phyloP scores from a whole-genome alignment of 1,140 invertebrate genomes.

The Linepithema humile region DNA sequence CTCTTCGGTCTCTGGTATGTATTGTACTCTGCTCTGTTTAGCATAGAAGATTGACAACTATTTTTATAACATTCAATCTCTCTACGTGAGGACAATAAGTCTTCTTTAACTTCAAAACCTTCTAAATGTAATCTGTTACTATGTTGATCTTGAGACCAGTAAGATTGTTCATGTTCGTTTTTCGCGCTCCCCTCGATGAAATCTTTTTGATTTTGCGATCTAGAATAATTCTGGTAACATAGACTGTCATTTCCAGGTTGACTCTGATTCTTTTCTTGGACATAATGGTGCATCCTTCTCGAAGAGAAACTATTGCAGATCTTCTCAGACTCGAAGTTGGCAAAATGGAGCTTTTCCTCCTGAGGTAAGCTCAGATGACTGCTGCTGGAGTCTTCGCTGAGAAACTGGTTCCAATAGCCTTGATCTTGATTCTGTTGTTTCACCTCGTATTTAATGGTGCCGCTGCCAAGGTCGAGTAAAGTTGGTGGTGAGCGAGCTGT shows the following conservation, averaged over 20 bases:
- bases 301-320: slow-evolving; percentile 31
- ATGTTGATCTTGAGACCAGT: slow-evolving; percentile 63
- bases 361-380: slow-evolving; percentile 80
- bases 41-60: slow-evolving; percentile 32
- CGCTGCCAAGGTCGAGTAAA: slow-evolving; percentile 89
- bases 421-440: slow-evolving; percentile 77
- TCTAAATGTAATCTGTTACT: slow-evolving; percentile 75
- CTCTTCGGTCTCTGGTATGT: slow-evolving; percentile 57
- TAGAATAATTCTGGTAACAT: slow-evolving; percentile 49
- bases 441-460: slow-evolving; percentile 86
- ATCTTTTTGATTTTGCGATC: slow-evolving; percentile 62
- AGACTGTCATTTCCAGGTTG: slow-evolving; percentile 42
- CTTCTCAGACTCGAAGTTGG: slow-evolving; percentile 67
- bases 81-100: slow-evolving; percentile 63
- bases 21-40: slow-evolving; percentile 14
- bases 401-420: slow-evolving; percentile 79
- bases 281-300: slow-evolving; percentile 56
- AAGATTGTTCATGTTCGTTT: slow-evolving; percentile 55
- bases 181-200: slow-evolving; percentile 51
- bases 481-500: slow-evolving; percentile 87
- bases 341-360: slow-evolving; percentile 67
- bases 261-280: slow-evolving; percentile 51
- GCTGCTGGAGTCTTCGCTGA: slow-evolving; percentile 85
- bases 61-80: slow-evolving; percentile 69
- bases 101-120: slow-evolving; percentile 70